phyloP scores from a whole-genome alignment of 1,140 invertebrate genomes.

The Cylas formicarius region DNA sequence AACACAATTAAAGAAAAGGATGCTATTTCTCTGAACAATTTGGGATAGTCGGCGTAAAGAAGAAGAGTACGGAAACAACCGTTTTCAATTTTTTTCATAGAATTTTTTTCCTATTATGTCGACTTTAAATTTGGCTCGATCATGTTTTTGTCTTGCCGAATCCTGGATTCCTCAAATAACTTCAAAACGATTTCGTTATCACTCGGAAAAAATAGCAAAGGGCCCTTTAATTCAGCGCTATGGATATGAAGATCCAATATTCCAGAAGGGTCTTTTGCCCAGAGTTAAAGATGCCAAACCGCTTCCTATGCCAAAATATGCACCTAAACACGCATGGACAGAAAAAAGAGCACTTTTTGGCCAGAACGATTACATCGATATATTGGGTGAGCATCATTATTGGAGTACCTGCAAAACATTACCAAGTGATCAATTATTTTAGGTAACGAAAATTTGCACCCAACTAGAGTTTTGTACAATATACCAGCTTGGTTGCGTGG shows the following conservation, averaged over 20 bases:
- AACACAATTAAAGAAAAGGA: no score
- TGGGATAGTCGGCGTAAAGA: no score
- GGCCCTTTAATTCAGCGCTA: conserved; percentile 56
- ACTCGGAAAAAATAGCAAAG: conserved; percentile 56
- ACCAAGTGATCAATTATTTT: conserved; percentile 1
- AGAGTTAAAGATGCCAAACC: conserved; percentile 45
- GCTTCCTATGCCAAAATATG: conserved; percentile 62
- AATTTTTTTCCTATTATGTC: no score
- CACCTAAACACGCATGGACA: conserved; percentile 66
- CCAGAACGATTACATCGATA: conserved; percentile 96
- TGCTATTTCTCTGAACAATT: no score
- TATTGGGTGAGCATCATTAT: conserved; percentile 60
- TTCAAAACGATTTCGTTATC: conserved; percentile 53
- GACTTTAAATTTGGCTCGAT: no score
- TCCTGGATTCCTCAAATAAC: conserved; percentile 43
- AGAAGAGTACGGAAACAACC: no score
- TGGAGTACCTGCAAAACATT: background rate
- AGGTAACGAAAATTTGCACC: conserved; percentile 73
- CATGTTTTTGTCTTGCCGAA: no score
- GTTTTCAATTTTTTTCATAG: no score
- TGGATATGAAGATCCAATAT: conserved; percentile 63
- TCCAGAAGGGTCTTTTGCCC: conserved; percentile 61
- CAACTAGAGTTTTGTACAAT: conserved; percentile 72
- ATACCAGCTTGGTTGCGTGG: conserved; percentile 82
- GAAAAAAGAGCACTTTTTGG: conserved; percentile 77